These are phyloP conservation scores for Agrilus biguttatus DNA, from an alignment of 2,888 invertebrate species.

Conservation along the genomic window DNA sequence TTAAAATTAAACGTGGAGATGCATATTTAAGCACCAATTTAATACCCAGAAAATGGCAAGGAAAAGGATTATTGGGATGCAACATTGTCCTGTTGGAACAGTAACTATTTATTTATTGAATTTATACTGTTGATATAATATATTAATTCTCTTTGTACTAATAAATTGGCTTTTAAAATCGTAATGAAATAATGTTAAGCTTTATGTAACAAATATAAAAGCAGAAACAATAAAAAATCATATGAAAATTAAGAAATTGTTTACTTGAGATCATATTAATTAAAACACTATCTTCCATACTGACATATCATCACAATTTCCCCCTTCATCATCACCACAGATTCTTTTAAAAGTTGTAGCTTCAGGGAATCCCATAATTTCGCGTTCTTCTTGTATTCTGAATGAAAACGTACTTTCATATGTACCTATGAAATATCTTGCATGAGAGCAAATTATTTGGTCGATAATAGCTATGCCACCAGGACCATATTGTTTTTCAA, in stretches of 20 bases:
- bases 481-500: conserved; percentile 47
- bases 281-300: conserved; percentile 59
- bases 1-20: conserved; percentile 39
- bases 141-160: no score
- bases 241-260: no score
- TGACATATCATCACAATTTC: conserved; percentile 57
- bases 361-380: conserved; percentile 76
- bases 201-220: no score
- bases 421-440: conserved; percentile 79
- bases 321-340: conserved; percentile 47
- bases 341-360: conserved; percentile 78
- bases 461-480: conserved; percentile 88
- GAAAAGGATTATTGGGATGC: conserved; percentile 65
- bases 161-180: no score
- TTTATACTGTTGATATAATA: no score
- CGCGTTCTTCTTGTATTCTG: conserved; percentile 93
- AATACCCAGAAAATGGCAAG: conserved; percentile 61
- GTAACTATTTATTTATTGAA: not conserved
- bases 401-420: conserved; percentile 92
- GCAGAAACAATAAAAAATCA: no score
- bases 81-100: conserved; percentile 30
- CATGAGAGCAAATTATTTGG: conserved; percentile 86
- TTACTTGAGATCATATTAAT: conserved; percentile 8
- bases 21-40: conserved; percentile 41
- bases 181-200: no score